Base-by-base conservation (phyloP, 2,797 vertebrate genomes). In the Merluccius polli region DNA sequence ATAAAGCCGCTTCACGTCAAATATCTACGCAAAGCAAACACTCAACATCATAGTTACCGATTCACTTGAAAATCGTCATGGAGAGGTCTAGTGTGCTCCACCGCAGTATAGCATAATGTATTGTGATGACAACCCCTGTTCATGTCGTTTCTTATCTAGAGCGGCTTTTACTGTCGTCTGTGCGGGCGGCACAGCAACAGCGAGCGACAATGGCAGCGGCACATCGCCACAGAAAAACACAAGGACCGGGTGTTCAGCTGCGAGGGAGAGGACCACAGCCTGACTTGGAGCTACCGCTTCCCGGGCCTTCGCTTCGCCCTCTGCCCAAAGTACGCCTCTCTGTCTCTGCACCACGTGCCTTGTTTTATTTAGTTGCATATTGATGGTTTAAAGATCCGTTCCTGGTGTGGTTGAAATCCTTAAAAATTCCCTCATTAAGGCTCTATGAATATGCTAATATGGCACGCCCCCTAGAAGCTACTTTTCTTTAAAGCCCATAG, bases 101-200 rank as follows among this genome's bases (percentile, higher is more conserved):
- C 12, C 15, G 41, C 13, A 44, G 12, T 1, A 2, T 44, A 1
- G 15, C 13, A 11, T 38, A 38, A 8, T 15, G 41, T 44, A 4
- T 44, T 52, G 10, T 8, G 5, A 1, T 52, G 48, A 52, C 48
- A 18, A 52, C 41, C 13, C 44, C 44, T 8, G 4, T 8, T 18
- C 48, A 3, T 63, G 52, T 63, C 21, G 7, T 63, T 63, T 24
- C 52, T 11, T 3, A 79, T 83, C 77, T 73, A 98, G 97, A 95
- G 90, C 81, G 95, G 95, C 59, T 95, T 96, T 85, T 93, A 98
- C 92, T 99, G 98, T 89, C 95, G 92, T 81, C 95, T 99, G 76
- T 99, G 98, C 0, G 96, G 96, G 38, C 97, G 93, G 82, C 96
- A 98, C 93, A 98, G 98, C 84, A 99, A 99, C 92, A 94, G 98